Percentiles rank a stretch among this genome's conserved stretches.
Evolutionary conservation across 2,797 vertebrate genomes (phyloP).

Genomic region (Megalops cyprinoides): DNA sequence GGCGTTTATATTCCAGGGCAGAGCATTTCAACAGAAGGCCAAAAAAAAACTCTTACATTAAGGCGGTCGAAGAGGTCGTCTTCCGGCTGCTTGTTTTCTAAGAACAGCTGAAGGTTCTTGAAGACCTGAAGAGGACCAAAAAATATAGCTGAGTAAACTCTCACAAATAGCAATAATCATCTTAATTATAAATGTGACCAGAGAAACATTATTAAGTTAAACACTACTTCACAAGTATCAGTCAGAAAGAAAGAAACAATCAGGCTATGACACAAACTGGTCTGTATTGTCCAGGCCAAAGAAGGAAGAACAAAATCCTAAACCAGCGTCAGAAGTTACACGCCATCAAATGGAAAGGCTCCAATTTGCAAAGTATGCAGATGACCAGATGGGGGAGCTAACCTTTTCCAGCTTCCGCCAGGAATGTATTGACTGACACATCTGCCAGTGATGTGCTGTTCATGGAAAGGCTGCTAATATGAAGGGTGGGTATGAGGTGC

Average conservation of each 20-base stretch:
- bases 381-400: slow-evolving; percentile 47
- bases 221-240: too few relatives aligned
- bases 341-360: too few relatives aligned
- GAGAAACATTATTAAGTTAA: background rate
- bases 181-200: background rate
- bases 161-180: too few relatives aligned
- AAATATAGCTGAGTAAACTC: background rate
- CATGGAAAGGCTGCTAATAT: background rate
- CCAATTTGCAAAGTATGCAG: too few relatives aligned
- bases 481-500: background rate
- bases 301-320: too few relatives aligned
- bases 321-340: too few relatives aligned
- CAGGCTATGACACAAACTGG: too few relatives aligned
- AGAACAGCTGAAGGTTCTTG: slow-evolving; percentile 95
- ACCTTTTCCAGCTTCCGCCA: slow-evolving; percentile 28
- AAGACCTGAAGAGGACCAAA: slow-evolving; percentile 82
- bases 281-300: too few relatives aligned
- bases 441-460: background rate
- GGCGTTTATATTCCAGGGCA: background rate
- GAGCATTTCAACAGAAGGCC: too few relatives aligned
- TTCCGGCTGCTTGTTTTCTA: slow-evolving; percentile 96
- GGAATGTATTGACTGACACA: background rate
- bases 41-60: slow-evolving; percentile 78
- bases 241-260: too few relatives aligned
- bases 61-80: slow-evolving; percentile 96